A percentile compares a stretch with the other conserved stretches of the same genome.
phyloP scores from a whole-genome alignment of 2,888 invertebrate species.

The Rhodophaea formosa region DNA sequence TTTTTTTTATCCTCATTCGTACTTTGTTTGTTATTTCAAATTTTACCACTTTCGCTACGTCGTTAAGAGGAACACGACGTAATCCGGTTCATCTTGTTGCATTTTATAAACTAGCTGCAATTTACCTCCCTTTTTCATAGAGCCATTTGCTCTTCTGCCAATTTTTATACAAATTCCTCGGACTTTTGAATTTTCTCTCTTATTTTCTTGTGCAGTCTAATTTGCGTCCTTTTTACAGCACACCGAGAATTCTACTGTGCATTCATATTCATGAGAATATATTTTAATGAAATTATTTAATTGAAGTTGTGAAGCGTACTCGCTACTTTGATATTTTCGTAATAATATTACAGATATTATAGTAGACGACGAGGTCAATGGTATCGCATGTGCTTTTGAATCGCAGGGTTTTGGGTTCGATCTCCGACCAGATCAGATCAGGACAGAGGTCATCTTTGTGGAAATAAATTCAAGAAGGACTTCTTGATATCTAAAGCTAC shows the following conservation, averaged over 20 bases:
- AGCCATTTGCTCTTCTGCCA: conserved; percentile 6
- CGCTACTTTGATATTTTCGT: too few relatives aligned
- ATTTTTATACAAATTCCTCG: neutral
- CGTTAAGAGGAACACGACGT: conserved; percentile 3
- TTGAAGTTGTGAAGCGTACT: neutral
- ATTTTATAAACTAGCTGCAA: conserved; percentile 14
- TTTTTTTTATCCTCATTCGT: conserved; percentile 24
- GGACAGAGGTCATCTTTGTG: too few relatives aligned
- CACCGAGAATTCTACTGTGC: neutral
- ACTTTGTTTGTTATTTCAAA: conserved; percentile 18
- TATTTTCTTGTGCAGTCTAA: neutral
- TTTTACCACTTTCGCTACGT: neutral
- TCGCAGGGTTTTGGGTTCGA: too few relatives aligned
- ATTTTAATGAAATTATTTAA: neutral
- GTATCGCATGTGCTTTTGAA: too few relatives aligned
- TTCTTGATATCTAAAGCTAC: too few relatives aligned
- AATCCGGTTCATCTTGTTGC: conserved; percentile 9
- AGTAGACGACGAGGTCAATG: too few relatives aligned
- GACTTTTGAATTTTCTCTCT: conserved; percentile 1
- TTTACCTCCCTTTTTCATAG: neutral
- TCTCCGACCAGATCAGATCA: too few relatives aligned
- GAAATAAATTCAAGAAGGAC: too few relatives aligned
- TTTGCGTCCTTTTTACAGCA: neutral
- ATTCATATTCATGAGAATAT: neutral
- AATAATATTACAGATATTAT: too few relatives aligned